Conservation (phyloP, 1,140 invertebrate species). For the Drosophila saltans region DNA sequence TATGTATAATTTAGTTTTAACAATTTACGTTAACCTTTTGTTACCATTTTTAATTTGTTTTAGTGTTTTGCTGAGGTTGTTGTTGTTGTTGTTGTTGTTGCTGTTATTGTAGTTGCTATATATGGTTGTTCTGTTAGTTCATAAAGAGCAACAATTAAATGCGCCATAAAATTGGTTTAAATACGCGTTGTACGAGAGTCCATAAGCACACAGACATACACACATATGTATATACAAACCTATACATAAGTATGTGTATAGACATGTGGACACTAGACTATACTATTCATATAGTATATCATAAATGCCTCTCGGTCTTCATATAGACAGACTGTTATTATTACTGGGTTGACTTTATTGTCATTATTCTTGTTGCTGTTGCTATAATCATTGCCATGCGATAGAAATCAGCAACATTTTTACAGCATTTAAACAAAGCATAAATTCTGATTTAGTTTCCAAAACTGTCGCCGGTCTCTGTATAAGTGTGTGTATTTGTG, state of each 20-base stretch:
- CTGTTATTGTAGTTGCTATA: constrained; percentile 21
- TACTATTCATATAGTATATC: constrained; percentile 18
- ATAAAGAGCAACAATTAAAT: constrained; percentile 81
- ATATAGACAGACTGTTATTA: constrained; percentile 78
- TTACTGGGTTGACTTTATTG: constrained; percentile 48
- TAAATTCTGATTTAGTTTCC: constrained; percentile 78
- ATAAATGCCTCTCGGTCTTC: constrained; percentile 41
- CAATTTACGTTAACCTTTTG: constrained; percentile 81
- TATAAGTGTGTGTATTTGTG: neutral
- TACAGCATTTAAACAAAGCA: constrained; percentile 81
- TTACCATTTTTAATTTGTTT: constrained; percentile 78
- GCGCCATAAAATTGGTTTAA: constrained; percentile 79
- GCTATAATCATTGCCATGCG: constrained; percentile 74
- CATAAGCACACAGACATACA: neutral
- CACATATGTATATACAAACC: neutral
- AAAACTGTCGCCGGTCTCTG: constrained; percentile 63
- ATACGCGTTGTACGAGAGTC: constrained; percentile 53
- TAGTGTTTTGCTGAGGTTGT: constrained; percentile 27
- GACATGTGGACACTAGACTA: constrained; percentile 11
- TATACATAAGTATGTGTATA: neutral
- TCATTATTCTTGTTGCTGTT: constrained; percentile 48
- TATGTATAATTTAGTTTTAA: constrained; percentile 82
- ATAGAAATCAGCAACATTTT: constrained; percentile 79
- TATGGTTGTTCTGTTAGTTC: constrained; percentile 47
- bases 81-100: constrained; percentile 19